Percentiles rank a stretch among this genome's conserved stretches.
Conservation (phyloP, 2,888 invertebrate species). For the Caenorhabditis sulstoni region DNA sequence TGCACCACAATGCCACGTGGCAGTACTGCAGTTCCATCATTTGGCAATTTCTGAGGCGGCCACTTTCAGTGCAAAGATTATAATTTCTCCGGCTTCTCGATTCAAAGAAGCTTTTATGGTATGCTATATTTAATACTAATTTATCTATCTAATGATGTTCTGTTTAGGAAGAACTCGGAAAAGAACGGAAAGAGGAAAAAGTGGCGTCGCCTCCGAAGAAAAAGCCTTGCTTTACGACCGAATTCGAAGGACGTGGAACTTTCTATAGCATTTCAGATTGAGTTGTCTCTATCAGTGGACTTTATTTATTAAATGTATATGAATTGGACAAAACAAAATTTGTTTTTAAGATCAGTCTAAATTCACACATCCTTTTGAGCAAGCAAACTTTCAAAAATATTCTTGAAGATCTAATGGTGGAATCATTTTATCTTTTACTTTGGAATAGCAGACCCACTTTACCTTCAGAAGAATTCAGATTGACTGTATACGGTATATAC, state of each 20-base stretch:
- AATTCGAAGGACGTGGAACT: constrained; percentile 38
- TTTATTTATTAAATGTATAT: too few species aligned
- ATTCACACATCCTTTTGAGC: too few species aligned
- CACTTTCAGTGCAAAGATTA: constrained; percentile 60
- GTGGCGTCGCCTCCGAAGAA: constrained; percentile 53
- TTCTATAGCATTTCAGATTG: too few species aligned
- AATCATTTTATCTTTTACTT: too few species aligned
- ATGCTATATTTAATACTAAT: constrained; percentile 46
- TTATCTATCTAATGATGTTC: constrained; percentile 63
- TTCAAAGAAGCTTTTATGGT: constrained; percentile 58
- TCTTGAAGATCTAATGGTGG: too few species aligned
- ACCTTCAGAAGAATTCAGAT: too few species aligned
- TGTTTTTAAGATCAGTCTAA: too few species aligned
- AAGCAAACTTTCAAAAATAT: too few species aligned
- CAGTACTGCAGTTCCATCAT: constrained; percentile 40
- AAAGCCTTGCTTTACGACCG: constrained; percentile 47
- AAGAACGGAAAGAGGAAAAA: constrained; percentile 30
- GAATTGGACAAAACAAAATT: too few species aligned
- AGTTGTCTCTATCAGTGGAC: too few species aligned
- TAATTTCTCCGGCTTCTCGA: constrained; percentile 51
- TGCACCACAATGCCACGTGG: constrained; percentile 65
- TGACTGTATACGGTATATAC: too few species aligned
- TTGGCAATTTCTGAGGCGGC: constrained; percentile 63
- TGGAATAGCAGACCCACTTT: too few species aligned
- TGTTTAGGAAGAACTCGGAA: constrained; percentile 62